Percentiles rank a stretch among this genome's conserved stretches.
Conservation (phyloP, 2,888 invertebrate species). For the Hydrotaea cyrtoneurina region DNA sequence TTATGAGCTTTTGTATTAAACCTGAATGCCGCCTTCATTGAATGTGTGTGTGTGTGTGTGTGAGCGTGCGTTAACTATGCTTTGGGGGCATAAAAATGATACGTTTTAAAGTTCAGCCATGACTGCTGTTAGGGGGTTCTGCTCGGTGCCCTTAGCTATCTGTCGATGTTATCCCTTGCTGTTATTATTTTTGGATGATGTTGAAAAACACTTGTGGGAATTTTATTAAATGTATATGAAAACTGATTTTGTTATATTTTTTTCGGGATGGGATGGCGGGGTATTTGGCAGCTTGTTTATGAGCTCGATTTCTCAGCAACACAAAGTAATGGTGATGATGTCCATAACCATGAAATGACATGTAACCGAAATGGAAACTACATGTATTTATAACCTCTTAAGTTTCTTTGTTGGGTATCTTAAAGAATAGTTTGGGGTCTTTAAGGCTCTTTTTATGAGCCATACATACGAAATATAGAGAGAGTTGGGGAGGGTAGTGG, state of each 20-base stretch:
- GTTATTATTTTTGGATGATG: background rate
- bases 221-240: conserved; percentile 53
- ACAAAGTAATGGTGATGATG: background rate
- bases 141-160: background rate
- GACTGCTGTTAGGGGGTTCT: background rate
- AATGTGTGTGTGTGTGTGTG: too few species aligned
- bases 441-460: background rate
- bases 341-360: conserved; percentile 6
- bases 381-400: conserved; percentile 15
- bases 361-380: conserved; percentile 14
- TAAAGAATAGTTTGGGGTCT: conserved; percentile 9
- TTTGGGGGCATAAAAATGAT: conserved; percentile 55
- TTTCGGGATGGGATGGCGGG: too few species aligned
- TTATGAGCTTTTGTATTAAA: conserved; percentile 47
- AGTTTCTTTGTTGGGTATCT: conserved; percentile 2
- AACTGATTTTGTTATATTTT: conserved; percentile 46
- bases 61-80: conserved; percentile 57
- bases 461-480: background rate
- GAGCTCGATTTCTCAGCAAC: conserved; percentile 16
- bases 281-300: conserved; percentile 35
- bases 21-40: background rate
- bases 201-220: conserved; percentile 59
- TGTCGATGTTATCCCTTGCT: background rate
- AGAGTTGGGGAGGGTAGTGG: background rate
- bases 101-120: conserved; percentile 52